These are phyloP conservation scores for Drosophila basisetae DNA, from an alignment of 2,888 invertebrate genomes.

Conservation along the genomic window DNA sequence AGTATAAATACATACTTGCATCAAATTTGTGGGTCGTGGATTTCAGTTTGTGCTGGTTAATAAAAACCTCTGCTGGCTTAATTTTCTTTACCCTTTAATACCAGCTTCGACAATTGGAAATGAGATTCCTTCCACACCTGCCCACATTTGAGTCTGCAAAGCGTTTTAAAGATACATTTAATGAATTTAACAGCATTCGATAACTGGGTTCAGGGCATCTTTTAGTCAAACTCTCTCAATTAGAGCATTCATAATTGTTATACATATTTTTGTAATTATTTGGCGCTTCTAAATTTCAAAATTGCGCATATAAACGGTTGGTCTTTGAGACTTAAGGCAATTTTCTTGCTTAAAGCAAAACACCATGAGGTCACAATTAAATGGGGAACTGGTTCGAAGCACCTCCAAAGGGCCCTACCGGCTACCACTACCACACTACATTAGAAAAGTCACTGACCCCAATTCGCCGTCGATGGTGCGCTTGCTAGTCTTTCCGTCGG, in stretches of 20 bases:
- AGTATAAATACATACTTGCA: neutral
- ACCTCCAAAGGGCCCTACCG: neutral
- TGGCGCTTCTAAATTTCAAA: neutral
- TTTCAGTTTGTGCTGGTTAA: neutral
- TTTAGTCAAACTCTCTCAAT: neutral
- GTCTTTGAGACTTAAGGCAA: neutral
- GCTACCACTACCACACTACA: neutral
- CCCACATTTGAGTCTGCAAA: neutral
- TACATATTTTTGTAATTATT: neutral
- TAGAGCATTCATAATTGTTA: neutral
- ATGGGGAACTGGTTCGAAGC: constrained; percentile 21
- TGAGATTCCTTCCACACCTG: neutral
- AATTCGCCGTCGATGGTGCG: constrained; percentile 90
- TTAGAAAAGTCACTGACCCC: constrained; percentile 87
- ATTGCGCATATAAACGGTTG: neutral
- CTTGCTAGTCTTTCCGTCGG: constrained; percentile 85
- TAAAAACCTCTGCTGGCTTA: neutral
- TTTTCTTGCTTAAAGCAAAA: neutral
- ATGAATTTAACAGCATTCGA: neutral
- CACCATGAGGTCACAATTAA: neutral
- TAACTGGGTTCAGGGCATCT: neutral
- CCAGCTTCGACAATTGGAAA: neutral
- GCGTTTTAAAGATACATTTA: neutral
- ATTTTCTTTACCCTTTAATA: neutral
- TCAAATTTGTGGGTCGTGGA: neutral